Evolutionary conservation across 2,888 invertebrate genomes (phyloP).

Genomic region (Chesias legatella): DNA sequence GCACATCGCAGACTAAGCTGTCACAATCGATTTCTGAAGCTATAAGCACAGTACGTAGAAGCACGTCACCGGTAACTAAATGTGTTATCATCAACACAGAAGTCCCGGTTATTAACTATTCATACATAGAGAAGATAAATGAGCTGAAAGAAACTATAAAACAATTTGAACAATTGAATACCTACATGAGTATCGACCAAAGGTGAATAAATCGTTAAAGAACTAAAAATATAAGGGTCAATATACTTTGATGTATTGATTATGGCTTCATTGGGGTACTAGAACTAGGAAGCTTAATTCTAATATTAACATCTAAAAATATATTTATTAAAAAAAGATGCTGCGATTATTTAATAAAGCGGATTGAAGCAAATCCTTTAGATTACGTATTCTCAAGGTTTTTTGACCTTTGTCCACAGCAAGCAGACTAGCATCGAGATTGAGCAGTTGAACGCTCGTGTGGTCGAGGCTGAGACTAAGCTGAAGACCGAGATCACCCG

Average conservation of each 20-base stretch:
- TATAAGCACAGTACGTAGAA: conserved; percentile 46
- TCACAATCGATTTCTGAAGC: conserved; percentile 49
- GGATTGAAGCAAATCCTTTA: background rate
- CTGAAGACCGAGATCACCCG: conserved; percentile 97
- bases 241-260: too few relatives aligned
- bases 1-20: conserved; percentile 39
- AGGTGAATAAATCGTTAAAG: conserved; percentile 74
- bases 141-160: conserved; percentile 82
- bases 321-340: too few relatives aligned
- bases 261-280: too few relatives aligned
- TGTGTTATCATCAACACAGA: conserved; percentile 61
- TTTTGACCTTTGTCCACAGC: conserved; percentile 77
- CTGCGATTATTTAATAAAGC: background rate
- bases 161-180: conserved; percentile 82
- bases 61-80: conserved; percentile 48
- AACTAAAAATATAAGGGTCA: too few relatives aligned
- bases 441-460: conserved; percentile 96
- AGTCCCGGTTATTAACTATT: conserved; percentile 72
- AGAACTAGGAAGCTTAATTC: too few relatives aligned
- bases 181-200: conserved; percentile 81
- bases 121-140: conserved; percentile 79
- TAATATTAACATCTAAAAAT: too few relatives aligned
- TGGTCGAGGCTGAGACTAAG: conserved; percentile 97
- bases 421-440: conserved; percentile 99
- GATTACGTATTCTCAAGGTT: background rate